Evolutionary conservation across 2,113 vertebrate species (phyloP).

Genomic region (Sebastes schlegelii): DNA sequence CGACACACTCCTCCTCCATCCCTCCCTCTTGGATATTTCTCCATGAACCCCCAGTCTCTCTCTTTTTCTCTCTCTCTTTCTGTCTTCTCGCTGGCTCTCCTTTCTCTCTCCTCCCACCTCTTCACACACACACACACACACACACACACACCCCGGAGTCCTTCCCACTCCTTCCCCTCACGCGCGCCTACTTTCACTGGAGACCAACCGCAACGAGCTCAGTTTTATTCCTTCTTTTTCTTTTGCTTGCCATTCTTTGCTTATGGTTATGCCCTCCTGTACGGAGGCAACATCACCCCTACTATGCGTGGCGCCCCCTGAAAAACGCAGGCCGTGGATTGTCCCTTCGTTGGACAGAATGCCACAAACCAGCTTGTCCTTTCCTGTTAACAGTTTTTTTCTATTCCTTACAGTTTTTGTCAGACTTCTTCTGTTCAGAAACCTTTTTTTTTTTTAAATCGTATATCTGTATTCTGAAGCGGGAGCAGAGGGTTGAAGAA

Average conservation of each 20-base stretch:
- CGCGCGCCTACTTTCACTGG: conserved; percentile 72
- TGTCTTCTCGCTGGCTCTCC: conserved; percentile 47
- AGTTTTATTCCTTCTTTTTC: conserved; percentile 51
- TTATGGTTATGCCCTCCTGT: conserved; percentile 54
- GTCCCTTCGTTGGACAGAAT: conserved; percentile 69
- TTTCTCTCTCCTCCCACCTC: conserved; percentile 80
- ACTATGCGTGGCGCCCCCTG: conserved; percentile 62
- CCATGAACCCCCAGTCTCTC: conserved; percentile 69
- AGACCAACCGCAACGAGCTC: conserved; percentile 68
- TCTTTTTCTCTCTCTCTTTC: conserved; percentile 44
- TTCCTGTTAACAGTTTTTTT: conserved; percentile 66
- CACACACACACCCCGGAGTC: conserved; percentile 73
- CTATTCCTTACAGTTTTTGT: conserved; percentile 40
- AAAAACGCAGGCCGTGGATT: conserved; percentile 71
- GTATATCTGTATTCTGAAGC: conserved; percentile 26
- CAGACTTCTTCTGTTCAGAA: conserved; percentile 41
- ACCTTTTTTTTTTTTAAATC: conserved; percentile 18
- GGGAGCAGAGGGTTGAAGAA: conserved; percentile 31
- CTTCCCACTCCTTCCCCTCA: conserved; percentile 78
- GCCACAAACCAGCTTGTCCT: conserved; percentile 59
- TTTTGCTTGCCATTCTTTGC: conserved; percentile 57
- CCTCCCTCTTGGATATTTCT: conserved; percentile 80
- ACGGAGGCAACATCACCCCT: conserved; percentile 51
- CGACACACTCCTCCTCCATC: conserved; percentile 81
- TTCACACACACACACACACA: conserved; percentile 69